Base-by-base conservation (phyloP, 1,140 invertebrate genomes). In the Neoseiulus cucumeris region DNA sequence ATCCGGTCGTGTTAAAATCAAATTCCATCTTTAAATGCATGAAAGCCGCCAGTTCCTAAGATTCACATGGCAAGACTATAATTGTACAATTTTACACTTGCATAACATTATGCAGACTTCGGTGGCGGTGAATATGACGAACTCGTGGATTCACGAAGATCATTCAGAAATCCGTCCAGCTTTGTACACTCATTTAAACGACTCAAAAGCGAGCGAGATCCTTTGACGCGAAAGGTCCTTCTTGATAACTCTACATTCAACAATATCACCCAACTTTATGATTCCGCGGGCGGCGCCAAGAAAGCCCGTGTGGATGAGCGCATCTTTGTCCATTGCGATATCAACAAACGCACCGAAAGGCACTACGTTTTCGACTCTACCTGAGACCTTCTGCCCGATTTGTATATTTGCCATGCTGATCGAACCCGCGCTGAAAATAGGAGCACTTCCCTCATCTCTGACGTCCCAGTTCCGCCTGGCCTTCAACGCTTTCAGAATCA, bases 331-430 rank as follows among this genome's bases (percentile, higher is more conserved):
- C 0, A 92, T 83, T 0, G 90, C 90, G 68, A 91, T 82, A 73
- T 94, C 90, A 4, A 93, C 85, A 75, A 94, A 95, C 44, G 84
- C 82, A 17, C 91, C 91, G 75, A 94, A 94, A 68, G 87, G 83
- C 0, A 88, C 89, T 0, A 89, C 83, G 75, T 94, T 95, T 5
- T 79, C 80, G 0, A 90, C 83, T 1, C 81, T 79, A 71, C 80
- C 80, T 70, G 78, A 80, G 68, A 87, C 70, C 42, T 73, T 70
- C 39, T 76, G 75, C 0, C 81, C 82, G 7, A 71, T 45, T 55
- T 71, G 73, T 0, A 89, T 72, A 68, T 85, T 82, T 2, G 80
- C 74, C 9, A 87, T 75, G 29, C 74, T 75, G 0, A 74, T 81
- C 7, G 85, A 68, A 45, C 80, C 81, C 68, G 81, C 81, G 51